Percentiles rank a stretch among this genome's conserved stretches.
Conservation (phyloP, 2,113 vertebrate genomes). For the Tursiops truncatus region DNA sequence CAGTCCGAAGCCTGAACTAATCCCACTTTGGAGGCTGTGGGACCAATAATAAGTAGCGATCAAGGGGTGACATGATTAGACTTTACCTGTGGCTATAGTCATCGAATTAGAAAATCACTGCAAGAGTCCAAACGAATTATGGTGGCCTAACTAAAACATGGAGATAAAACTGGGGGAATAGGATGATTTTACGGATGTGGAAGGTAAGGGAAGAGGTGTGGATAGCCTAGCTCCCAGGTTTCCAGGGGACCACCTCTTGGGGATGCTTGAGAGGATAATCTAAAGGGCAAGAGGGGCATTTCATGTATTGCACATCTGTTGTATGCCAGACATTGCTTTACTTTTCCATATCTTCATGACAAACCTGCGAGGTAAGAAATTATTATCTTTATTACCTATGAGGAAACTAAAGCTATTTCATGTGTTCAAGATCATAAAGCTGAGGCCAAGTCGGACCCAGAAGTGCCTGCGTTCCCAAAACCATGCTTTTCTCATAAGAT, state of each 20-base stretch:
- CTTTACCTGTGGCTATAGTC: background rate
- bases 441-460: background rate
- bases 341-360: background rate
- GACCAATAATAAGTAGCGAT: background rate
- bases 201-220: background rate
- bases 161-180: background rate
- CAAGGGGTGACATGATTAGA: background rate
- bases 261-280: background rate
- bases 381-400: background rate
- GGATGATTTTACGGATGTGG: background rate
- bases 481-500: background rate
- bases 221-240: background rate
- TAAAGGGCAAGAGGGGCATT: background rate
- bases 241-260: background rate
- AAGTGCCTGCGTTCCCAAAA: background rate
- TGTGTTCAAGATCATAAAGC: background rate
- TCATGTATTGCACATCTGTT: background rate
- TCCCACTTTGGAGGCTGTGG: background rate
- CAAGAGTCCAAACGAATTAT: background rate
- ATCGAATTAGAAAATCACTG: background rate
- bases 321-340: background rate
- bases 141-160: background rate
- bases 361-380: background rate
- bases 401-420: conserved; percentile 21
- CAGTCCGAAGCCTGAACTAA: background rate